A percentile compares a stretch with the other conserved stretches of the same genome.
These are phyloP conservation scores for Schrankia costaestrigalis DNA, from an alignment of 2,888 invertebrate species.

Conservation along the genomic window DNA sequence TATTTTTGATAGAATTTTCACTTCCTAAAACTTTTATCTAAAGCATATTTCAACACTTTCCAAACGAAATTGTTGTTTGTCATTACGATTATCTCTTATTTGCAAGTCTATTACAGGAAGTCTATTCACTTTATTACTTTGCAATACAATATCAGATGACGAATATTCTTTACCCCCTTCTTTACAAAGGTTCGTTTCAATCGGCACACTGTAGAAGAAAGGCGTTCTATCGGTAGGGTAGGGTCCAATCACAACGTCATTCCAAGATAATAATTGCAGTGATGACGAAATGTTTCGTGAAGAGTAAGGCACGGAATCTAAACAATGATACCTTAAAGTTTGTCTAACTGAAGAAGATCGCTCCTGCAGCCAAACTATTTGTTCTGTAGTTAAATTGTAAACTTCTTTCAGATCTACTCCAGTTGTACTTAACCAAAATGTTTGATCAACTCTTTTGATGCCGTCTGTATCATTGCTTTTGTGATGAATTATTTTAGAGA, in stretches of 20 bases:
- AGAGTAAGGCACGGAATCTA: slow-evolving; percentile 22
- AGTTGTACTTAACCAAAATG: slow-evolving; percentile 17
- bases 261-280: slow-evolving; percentile 30
- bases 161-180: neutral
- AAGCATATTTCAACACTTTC: slow-evolving; percentile 38
- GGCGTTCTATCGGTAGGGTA: slow-evolving; percentile 16
- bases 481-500: neutral
- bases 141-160: slow-evolving; percentile 26
- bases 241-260: slow-evolving; percentile 28
- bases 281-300: slow-evolving; percentile 7
- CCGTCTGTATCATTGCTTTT: neutral
- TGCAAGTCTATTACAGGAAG: slow-evolving; percentile 35
- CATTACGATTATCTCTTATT: slow-evolving; percentile 28
- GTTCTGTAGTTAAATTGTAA: slow-evolving; percentile 9
- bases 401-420: slow-evolving; percentile 6
- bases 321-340: slow-evolving; percentile 32
- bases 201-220: slow-evolving; percentile 22
- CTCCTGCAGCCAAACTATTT: slow-evolving; percentile 22
- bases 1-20: too few species aligned
- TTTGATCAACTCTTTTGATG: too few species aligned
- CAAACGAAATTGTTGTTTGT: slow-evolving; percentile 22
- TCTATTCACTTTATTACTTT: slow-evolving; percentile 16
- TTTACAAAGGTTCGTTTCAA: slow-evolving; percentile 8
- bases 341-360: slow-evolving; percentile 20
- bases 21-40: too few species aligned